Base-by-base conservation (phyloP, 2,888 invertebrate species). In the Parnassius apollo region DNA sequence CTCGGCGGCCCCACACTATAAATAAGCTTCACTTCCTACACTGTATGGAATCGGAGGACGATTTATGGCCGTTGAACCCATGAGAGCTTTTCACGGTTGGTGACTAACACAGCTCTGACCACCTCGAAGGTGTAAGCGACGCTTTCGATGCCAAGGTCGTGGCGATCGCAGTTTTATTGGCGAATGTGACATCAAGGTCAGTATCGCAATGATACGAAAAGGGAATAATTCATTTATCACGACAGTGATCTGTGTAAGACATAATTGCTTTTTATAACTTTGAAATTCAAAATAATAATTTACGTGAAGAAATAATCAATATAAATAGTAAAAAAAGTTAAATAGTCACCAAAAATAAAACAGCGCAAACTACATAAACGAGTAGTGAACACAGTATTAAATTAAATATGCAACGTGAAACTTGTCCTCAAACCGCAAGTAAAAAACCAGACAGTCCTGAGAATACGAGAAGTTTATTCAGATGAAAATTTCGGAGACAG, bases 11-110 rank as follows among this genome's bases (percentile, higher is more conserved):
- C 72, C 73, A 74, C 81, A 82, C 87, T 89, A 90, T 86, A 85
- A 91, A 91, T 91, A 90, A 83, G 80, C 79, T 75, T 78, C 75
- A 85, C 84, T 89, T 89, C 91, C 88, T 86, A 88, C 83, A 82
- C 78, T 75, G 71, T 77, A 83, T 79, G 78, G 79, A 83, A 85
- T 85, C 85, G 81, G 76, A 82, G 86, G 81, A 83, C 83, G 84
- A 86, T 85, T 86, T 88, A 89, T 90, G 91, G 85, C 80, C 88
- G 76, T 82, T 90, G 90, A 91, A 88, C 91, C 81, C 86, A 78
- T 78, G 80, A 83, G 82, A 87, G 80, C 78, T 82, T 83, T 86
- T 83, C 76, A 79, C 78, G 69, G 71, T 65, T 71, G 68, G 72
- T 83, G 80, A 82, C 80, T 80, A 76, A 81, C 65, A 51, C 69